Evolutionary conservation across 2,113 vertebrate species (phyloP).

Genomic region (Panthera leo): DNA sequence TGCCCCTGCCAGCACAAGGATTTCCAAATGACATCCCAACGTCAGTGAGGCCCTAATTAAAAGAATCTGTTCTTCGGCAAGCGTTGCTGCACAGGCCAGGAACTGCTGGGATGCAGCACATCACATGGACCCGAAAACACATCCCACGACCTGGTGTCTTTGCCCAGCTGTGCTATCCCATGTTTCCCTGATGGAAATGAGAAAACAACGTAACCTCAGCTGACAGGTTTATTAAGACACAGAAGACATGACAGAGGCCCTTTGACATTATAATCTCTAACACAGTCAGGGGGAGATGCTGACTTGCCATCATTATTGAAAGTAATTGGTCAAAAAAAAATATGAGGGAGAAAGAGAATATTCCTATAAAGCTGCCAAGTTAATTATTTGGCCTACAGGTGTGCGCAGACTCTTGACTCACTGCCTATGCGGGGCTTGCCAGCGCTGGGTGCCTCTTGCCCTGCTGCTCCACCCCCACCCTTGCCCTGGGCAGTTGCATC

Average conservation of each 20-base stretch:
- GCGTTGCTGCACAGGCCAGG: neutral
- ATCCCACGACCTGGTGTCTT: neutral
- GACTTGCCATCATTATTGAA: constrained; percentile 83
- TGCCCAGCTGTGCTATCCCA: constrained; percentile 63
- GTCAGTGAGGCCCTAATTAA: neutral
- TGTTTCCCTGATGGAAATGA: constrained; percentile 79
- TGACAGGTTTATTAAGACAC: constrained; percentile 87
- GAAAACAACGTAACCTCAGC: constrained; percentile 80
- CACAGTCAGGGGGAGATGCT: constrained; percentile 80
- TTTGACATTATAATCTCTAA: constrained; percentile 84
- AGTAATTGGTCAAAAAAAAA: constrained; percentile 82
- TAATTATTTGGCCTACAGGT: constrained; percentile 80
- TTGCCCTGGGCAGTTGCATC: neutral
- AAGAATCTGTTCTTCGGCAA: neutral
- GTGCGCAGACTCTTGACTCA: constrained; percentile 39
- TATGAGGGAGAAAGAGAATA: constrained; percentile 62
- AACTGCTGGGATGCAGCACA: neutral
- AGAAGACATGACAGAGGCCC: constrained; percentile 82
- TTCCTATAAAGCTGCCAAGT: constrained; percentile 76
- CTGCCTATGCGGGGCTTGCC: neutral
- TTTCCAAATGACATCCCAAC: neutral
- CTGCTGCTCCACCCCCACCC: rapidly evolving
- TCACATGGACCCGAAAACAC: neutral
- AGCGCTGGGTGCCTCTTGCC: neutral
- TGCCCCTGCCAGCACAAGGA: neutral